Evolutionary conservation across 2,888 invertebrate species (phyloP).

Genomic region (Margaritifera margaritifera): DNA sequence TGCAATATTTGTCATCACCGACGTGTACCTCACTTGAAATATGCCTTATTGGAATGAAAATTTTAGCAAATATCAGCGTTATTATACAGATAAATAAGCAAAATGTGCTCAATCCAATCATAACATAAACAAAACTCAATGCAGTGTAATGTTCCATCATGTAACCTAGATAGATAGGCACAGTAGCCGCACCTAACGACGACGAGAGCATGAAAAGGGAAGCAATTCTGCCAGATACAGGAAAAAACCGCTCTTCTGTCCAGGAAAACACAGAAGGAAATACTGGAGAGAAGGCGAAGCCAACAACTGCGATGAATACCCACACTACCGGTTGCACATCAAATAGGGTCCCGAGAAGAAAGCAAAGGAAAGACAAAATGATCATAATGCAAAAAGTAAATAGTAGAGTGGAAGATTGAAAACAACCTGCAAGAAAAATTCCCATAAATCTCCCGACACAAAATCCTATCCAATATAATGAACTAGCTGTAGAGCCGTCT

Average conservation of each 20-base stretch:
- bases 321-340: slow-evolving; percentile 21
- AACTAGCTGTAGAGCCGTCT: slow-evolving; percentile 24
- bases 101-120: slow-evolving; percentile 23
- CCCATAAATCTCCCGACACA: slow-evolving; percentile 30
- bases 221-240: slow-evolving; percentile 40
- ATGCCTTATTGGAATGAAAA: too few species aligned
- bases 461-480: slow-evolving; percentile 27
- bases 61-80: too few species aligned
- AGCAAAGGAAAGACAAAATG: too few species aligned
- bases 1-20: too few species aligned
- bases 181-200: slow-evolving; percentile 32
- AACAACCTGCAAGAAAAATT: slow-evolving; percentile 18
- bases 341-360: too few species aligned
- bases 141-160: slow-evolving; percentile 41
- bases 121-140: slow-evolving; percentile 37
- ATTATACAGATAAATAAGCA: slow-evolving; percentile 7
- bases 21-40: too few species aligned
- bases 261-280: slow-evolving; percentile 46
- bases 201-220: slow-evolving; percentile 40
- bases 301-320: slow-evolving; percentile 35
- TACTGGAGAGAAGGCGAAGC: slow-evolving; percentile 42
- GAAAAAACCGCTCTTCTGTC: slow-evolving; percentile 45
- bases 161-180: slow-evolving; percentile 41
- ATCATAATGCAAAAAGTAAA: too few species aligned
- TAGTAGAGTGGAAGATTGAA: too few species aligned